Evolutionary conservation across 2,113 vertebrate species (phyloP), one percentile per base, ranked within the genome.

Genomic region (Eurystomus gularis): DNA sequence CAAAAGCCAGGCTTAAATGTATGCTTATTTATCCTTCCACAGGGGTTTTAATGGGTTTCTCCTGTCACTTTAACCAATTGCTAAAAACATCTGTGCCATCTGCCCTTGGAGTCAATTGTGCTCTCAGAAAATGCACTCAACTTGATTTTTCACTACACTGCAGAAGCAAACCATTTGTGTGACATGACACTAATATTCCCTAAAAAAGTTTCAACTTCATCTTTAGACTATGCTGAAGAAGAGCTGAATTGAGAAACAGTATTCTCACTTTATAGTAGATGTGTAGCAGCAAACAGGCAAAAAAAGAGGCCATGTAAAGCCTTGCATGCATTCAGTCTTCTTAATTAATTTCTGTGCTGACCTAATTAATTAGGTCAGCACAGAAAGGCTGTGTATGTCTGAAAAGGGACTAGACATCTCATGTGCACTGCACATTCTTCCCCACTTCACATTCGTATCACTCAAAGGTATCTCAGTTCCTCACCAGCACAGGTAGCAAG

Each of bases 71-170:
- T 61, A 95, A 84, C 76, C 76, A 65, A 78, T n/a, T 84, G 69
- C 86, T 77, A 57, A 82, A 92, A 81, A 88, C 83, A 93, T 57
- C 91, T 94, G 80, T 75, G 61, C 61, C 86, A 91, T 62, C 44
- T 82, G 65, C 72, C 86, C 86, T 93, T 52, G 33, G 55, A 95
- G 55, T 57, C 51, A 92, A 54, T 0, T 29, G 42, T 75, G 42
- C 51, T 81, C 64, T 81, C 42, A 94, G 72, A 72, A 94, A 93
- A 83, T 3, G 15, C 49, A 88, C 60, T 88, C 51, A n/a, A 57
- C 42, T 65, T 73, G 28, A 71, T 84, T 94, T 90, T 84, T 78
- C 77, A 79, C 51, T 68, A 64, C 17, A 64, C 2, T 44, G 39
- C 18, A 92, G 72, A 78, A 65, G 39, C 54, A 91, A 96, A 76